Percentiles rank a stretch among this genome's conserved stretches.
These are phyloP conservation scores for Molanna angustata DNA, from an alignment of 2,888 invertebrate genomes.

Conservation along the genomic window DNA sequence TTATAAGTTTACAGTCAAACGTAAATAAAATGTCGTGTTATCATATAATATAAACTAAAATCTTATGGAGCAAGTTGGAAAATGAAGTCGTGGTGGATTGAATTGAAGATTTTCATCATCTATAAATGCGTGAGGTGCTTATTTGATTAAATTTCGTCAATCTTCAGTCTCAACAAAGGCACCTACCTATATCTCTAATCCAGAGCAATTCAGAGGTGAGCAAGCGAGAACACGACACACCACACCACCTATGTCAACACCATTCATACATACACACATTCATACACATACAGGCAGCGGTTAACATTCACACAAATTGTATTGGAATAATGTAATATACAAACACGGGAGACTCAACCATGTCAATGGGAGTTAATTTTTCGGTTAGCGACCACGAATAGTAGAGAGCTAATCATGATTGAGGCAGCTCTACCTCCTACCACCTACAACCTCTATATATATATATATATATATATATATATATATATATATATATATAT, in stretches of 20 bases:
- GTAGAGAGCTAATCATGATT: conserved; percentile 31
- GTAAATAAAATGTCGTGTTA: no score
- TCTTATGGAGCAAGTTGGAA: no score
- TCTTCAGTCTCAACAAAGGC: conserved; percentile 5
- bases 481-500: no score
- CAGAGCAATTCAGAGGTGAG: conserved; percentile 10
- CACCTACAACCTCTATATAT: no score
- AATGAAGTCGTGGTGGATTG: no score
- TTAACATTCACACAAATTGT: conserved; percentile 18
- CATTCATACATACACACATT: conserved; percentile 4
- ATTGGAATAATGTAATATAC: conserved; percentile 24
- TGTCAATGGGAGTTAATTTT: conserved; percentile 32
- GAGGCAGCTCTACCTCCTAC: no score
- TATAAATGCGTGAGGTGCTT: conserved; percentile 16
- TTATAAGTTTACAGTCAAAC: no score
- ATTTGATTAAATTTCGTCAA: conserved; percentile 18
- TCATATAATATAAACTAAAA: no score
- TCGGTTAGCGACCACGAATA: conserved; percentile 32
- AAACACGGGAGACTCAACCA: conserved; percentile 14
- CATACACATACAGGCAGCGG: no score
- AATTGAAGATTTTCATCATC: conserved; percentile 14
- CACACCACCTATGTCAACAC: conserved; percentile 9
- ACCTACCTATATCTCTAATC: no score
- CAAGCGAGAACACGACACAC: not conserved
- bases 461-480: no score